Percentiles rank a stretch among this genome's conserved stretches.
Evolutionary conservation across 2,113 vertebrate genomes (phyloP).

Genomic region (Malurus cyaneus): DNA sequence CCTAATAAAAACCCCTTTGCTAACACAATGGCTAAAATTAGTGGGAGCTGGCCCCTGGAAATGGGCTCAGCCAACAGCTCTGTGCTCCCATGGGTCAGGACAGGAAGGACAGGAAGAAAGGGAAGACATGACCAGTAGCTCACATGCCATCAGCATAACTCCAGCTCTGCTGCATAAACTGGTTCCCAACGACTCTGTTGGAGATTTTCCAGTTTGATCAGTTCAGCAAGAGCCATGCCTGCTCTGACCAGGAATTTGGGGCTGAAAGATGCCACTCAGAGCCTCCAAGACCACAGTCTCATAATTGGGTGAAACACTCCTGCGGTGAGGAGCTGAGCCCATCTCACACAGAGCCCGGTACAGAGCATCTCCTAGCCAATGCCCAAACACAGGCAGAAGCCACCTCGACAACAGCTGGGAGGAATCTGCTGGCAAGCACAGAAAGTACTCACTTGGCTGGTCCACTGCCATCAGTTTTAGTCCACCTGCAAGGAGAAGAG

Average conservation of each 20-base stretch:
- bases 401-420: fast-evolving
- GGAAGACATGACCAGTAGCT: not conserved
- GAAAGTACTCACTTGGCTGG: slow-evolving; percentile 57
- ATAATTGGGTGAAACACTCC: not conserved
- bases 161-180: not conserved
- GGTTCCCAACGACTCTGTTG: not conserved
- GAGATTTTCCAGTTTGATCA: not conserved
- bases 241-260: not conserved
- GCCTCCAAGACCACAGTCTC: not conserved
- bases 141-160: not conserved
- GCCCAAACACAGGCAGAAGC: not conserved
- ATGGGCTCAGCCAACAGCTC: not conserved
- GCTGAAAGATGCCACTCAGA: not conserved
- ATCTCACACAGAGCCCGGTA: not conserved
- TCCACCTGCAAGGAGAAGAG: slow-evolving; percentile 52
- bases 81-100: not conserved
- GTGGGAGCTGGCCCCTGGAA: slow-evolving; percentile 29
- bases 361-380: not conserved
- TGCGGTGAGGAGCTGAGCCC: not conserved
- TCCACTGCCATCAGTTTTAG: slow-evolving; percentile 44
- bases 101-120: not conserved
- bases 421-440: not conserved
- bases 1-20: slow-evolving; percentile 65
- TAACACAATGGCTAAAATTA: slow-evolving; percentile 71
- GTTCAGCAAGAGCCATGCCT: not conserved